These are phyloP conservation scores for Aradophagus sp. DNA, from an alignment of 1,140 invertebrate genomes.

Conservation along the genomic window DNA sequence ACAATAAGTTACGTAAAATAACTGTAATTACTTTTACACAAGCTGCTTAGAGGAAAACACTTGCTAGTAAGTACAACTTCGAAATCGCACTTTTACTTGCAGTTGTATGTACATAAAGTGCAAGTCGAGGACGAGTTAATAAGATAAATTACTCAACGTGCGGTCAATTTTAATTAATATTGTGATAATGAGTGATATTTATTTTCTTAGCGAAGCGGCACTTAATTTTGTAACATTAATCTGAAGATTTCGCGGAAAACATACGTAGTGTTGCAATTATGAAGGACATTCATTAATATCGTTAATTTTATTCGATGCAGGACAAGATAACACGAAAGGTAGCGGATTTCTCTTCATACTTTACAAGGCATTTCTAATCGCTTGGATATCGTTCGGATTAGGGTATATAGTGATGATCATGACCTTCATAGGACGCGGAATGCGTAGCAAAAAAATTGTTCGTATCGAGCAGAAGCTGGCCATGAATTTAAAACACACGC, in stretches of 20 bases:
- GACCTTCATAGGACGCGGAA: slow-evolving; percentile 85
- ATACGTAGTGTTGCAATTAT: slow-evolving; percentile 6
- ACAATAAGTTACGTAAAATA: slow-evolving; percentile 4
- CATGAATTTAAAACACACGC: slow-evolving; percentile 83
- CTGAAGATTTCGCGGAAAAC: slow-evolving; percentile 12
- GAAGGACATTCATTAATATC: slow-evolving; percentile 35
- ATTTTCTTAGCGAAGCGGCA: slow-evolving; percentile 23
- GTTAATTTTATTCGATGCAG: slow-evolving; percentile 51
- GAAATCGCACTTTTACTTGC: slow-evolving; percentile 13
- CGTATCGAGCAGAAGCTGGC: slow-evolving; percentile 85
- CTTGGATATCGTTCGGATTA: slow-evolving; percentile 93
- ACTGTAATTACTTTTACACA: slow-evolving; percentile 28
- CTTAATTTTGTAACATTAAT: slow-evolving; percentile 11
- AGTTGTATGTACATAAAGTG: slow-evolving; percentile 7
- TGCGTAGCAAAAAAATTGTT: slow-evolving; percentile 84
- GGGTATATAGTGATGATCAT: slow-evolving; percentile 94
- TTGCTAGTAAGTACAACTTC: slow-evolving; percentile 51
- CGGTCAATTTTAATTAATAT: slow-evolving; percentile 31
- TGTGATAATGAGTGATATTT: slow-evolving; percentile 26
- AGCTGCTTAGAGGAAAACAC: slow-evolving; percentile 30
- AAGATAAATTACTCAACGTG: slow-evolving; percentile 35
- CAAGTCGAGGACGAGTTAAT: slow-evolving; percentile 35
- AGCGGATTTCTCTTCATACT: slow-evolving; percentile 78
- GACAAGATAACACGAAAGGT: slow-evolving; percentile 74
- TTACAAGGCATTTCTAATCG: slow-evolving; percentile 84